phyloP scores from a whole-genome alignment of 2,888 invertebrate genomes.

The Anaspis maculata region DNA sequence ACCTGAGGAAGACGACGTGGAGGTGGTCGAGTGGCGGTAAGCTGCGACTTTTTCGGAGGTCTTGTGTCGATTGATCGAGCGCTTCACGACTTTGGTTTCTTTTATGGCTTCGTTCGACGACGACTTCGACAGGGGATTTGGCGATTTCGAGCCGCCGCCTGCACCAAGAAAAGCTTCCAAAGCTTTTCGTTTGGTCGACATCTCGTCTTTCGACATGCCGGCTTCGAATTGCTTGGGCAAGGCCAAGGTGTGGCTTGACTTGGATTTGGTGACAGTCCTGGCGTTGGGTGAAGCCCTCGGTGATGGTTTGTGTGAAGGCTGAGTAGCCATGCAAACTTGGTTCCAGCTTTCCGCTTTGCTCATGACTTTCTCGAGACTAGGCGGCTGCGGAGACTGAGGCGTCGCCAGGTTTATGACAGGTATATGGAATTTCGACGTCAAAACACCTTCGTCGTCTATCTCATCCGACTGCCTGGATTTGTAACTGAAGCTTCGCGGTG shows the following conservation, averaged over 20 bases:
- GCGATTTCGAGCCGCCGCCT: slow-evolving; percentile 45
- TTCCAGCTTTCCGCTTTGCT: slow-evolving; percentile 77
- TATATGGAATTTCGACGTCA: slow-evolving; percentile 42
- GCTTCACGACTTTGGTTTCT: slow-evolving; percentile 23
- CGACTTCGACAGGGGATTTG: slow-evolving; percentile 33
- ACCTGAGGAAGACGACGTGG: slow-evolving; percentile 35
- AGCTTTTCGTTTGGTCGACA: slow-evolving; percentile 61
- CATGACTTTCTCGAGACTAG: slow-evolving; percentile 37
- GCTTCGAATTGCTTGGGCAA: slow-evolving; percentile 77
- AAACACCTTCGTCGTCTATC: slow-evolving; percentile 37
- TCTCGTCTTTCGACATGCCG: slow-evolving; percentile 56
- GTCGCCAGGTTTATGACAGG: slow-evolving; percentile 34
- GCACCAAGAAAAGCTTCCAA: slow-evolving; percentile 63
- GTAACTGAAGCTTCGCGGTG: slow-evolving; percentile 16
- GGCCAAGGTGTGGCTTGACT: slow-evolving; percentile 65
- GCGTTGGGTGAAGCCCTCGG: slow-evolving; percentile 42
- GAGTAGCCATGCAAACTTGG: slow-evolving; percentile 49
- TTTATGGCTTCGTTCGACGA: slow-evolving; percentile 11
- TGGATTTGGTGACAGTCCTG: slow-evolving; percentile 48
- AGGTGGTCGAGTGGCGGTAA: slow-evolving; percentile 13
- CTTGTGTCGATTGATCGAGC: slow-evolving; percentile 42
- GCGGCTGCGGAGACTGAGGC: slow-evolving; percentile 18
- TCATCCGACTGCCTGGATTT: slow-evolving; percentile 27
- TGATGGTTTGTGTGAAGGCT: slow-evolving; percentile 30
- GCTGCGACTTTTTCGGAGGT: slow-evolving; percentile 47